Conservation (phyloP, 2,797 vertebrate genomes). For the Sciurus vulgaris region DNA sequence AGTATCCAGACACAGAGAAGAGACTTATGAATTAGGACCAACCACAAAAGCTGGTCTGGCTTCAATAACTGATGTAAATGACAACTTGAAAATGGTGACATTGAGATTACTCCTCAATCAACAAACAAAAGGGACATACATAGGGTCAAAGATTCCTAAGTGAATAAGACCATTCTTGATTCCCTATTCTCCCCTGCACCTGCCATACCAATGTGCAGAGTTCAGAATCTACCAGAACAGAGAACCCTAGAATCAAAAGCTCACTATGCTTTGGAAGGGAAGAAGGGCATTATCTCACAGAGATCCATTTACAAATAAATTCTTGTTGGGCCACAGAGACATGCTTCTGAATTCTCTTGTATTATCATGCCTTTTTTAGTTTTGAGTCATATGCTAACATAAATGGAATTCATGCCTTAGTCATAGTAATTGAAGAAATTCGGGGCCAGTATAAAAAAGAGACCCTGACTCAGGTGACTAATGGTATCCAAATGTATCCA, state of each 20-base stretch:
- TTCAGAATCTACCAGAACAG: background rate
- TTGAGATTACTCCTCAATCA: background rate
- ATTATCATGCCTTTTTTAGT: background rate
- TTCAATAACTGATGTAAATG: constrained; percentile 31
- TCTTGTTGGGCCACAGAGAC: background rate
- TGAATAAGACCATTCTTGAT: background rate
- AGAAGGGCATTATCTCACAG: background rate
- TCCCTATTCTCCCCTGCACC: background rate
- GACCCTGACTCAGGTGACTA: background rate
- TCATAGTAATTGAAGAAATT: background rate
- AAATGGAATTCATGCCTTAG: background rate
- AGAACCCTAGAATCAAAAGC: background rate
- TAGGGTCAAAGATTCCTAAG: background rate
- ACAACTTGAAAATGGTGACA: constrained; percentile 15
- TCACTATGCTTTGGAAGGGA: background rate
- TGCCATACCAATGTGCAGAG: background rate
- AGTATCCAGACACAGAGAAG: background rate
- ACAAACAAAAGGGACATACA: background rate
- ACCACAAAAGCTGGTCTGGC: constrained; percentile 13
- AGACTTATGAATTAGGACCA: background rate
- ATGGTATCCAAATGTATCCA: background rate
- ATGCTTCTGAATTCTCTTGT: background rate
- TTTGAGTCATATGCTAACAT: background rate
- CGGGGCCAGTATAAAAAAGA: background rate
- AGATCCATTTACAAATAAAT: background rate